A percentile compares a stretch with the other conserved stretches of the same genome.
Evolutionary conservation across 2,888 invertebrate species (phyloP).

Genomic region (Dioctria linearis): DNA sequence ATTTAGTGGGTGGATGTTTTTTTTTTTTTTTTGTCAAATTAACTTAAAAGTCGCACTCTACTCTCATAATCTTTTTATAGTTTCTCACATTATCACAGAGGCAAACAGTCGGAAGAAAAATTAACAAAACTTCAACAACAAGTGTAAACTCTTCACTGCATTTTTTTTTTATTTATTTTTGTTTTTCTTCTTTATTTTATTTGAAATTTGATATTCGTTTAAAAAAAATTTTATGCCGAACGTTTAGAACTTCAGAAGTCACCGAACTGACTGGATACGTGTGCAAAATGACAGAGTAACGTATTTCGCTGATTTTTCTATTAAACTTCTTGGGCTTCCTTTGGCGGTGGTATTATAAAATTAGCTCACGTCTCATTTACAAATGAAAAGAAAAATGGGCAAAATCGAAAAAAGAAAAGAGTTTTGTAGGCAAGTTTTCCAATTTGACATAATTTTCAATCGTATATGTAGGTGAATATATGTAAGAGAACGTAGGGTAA

Average conservation of each 20-base stretch:
- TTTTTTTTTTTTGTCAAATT: conserved; percentile 7
- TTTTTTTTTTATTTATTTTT: conserved; percentile 25
- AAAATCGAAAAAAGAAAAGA: neutral
- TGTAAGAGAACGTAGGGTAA: no score
- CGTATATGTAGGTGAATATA: neutral
- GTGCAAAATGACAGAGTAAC: conserved; percentile 1
- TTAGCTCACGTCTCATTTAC: conserved; percentile 20
- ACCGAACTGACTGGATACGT: conserved; percentile 33
- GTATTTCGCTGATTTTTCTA: conserved; percentile 19
- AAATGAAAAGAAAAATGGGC: conserved; percentile 2
- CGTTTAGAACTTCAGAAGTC: conserved; percentile 27
- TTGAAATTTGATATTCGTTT: conserved; percentile 31
- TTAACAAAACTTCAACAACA: neutral
- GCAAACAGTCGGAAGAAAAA: no score
- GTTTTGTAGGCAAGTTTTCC: neutral
- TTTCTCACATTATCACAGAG: no score
- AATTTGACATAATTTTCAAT: conserved; percentile 30
- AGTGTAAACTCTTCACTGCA: neutral
- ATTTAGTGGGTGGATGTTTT: neutral
- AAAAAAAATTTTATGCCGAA: conserved; percentile 9
- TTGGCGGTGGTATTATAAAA: conserved; percentile 17
- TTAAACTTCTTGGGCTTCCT: conserved; percentile 18
- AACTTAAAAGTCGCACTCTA: neutral
- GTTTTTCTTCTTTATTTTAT: conserved; percentile 6
- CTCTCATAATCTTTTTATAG: no score